A percentile compares a stretch with the other conserved stretches of the same genome.
Conservation (phyloP, 2,113 vertebrate species). For the Oncorhynchus mykiss region DNA sequence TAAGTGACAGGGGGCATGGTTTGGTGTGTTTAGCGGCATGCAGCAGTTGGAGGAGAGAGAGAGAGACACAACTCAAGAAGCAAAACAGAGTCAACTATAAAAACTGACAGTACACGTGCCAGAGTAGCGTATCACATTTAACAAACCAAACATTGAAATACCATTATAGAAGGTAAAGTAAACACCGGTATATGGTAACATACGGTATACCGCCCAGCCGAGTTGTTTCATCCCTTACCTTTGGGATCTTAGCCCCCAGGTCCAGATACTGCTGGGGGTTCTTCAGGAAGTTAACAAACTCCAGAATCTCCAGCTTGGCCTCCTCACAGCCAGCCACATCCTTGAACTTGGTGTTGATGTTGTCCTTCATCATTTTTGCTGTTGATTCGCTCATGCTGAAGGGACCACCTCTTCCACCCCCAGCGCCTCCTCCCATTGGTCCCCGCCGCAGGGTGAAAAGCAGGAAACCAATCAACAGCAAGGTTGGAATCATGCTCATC, state of each 20-base stretch:
- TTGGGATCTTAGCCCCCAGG: slow-evolving; percentile 73
- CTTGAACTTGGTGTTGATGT: slow-evolving; percentile 57
- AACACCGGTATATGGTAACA: too few species aligned
- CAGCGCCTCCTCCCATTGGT: slow-evolving; percentile 50
- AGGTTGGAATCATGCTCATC: slow-evolving; percentile 60
- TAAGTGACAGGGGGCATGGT: too few species aligned
- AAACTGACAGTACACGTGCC: too few species aligned
- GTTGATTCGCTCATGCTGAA: slow-evolving; percentile 69
- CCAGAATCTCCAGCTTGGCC: slow-evolving; percentile 72
- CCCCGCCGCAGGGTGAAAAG: slow-evolving; percentile 62
- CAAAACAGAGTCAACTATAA: too few species aligned
- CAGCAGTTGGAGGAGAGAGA: too few species aligned
- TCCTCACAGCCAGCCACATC: slow-evolving; percentile 75
- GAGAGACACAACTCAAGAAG: too few species aligned
- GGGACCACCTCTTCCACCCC: slow-evolving; percentile 54
- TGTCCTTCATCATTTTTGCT: slow-evolving; percentile 68
- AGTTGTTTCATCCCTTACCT: slow-evolving; percentile 47
- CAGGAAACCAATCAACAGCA: slow-evolving; percentile 65
- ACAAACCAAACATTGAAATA: too few species aligned
- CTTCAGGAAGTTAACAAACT: slow-evolving; percentile 75
- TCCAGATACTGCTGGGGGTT: slow-evolving; percentile 73
- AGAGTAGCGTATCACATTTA: too few species aligned
- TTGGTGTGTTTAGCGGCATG: too few species aligned
- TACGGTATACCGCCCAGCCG: too few species aligned
- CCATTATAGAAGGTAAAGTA: too few species aligned